Evolutionary conservation across 2,888 invertebrate genomes (phyloP).

Genomic region (Hetaerina titia): DNA sequence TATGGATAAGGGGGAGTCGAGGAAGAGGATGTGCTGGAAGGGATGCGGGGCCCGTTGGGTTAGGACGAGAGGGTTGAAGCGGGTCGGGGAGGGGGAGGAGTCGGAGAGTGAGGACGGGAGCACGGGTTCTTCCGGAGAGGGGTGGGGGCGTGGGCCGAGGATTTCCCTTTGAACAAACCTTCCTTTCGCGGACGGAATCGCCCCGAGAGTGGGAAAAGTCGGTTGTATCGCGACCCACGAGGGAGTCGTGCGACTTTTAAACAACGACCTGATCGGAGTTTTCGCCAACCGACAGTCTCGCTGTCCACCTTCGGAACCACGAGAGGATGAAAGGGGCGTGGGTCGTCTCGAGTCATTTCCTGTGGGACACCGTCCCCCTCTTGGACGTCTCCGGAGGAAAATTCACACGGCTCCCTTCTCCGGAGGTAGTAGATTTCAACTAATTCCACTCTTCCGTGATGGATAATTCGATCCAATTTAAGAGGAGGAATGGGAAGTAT

Average conservation of each 20-base stretch:
- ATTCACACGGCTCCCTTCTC: not conserved
- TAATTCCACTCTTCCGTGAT: not conserved
- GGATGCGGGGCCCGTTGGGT: not conserved
- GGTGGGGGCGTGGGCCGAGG: not conserved
- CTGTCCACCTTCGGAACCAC: not conserved
- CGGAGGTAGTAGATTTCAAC: not conserved
- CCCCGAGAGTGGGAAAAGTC: slow-evolving; percentile 50
- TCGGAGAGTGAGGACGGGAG: not conserved
- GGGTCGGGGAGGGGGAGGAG: not conserved
- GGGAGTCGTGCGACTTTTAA: not conserved
- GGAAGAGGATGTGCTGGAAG: not conserved
- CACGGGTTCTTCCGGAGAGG: not conserved
- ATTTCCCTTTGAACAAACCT: too few relatives aligned
- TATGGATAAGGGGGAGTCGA: not conserved
- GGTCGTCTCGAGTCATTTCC: not conserved
- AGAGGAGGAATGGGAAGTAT: not conserved
- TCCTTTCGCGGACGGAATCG: not conserved
- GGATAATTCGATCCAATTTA: not conserved
- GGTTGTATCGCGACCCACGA: slow-evolving; percentile 40
- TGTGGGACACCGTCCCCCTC: not conserved
- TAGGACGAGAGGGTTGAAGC: not conserved
- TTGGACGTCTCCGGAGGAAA: not conserved
- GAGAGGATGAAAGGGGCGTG: not conserved
- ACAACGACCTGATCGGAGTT: not conserved
- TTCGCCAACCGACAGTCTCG: not conserved